These are phyloP conservation scores for Buathra laborator DNA, from an alignment of 2,888 invertebrate species.

Conservation along the genomic window DNA sequence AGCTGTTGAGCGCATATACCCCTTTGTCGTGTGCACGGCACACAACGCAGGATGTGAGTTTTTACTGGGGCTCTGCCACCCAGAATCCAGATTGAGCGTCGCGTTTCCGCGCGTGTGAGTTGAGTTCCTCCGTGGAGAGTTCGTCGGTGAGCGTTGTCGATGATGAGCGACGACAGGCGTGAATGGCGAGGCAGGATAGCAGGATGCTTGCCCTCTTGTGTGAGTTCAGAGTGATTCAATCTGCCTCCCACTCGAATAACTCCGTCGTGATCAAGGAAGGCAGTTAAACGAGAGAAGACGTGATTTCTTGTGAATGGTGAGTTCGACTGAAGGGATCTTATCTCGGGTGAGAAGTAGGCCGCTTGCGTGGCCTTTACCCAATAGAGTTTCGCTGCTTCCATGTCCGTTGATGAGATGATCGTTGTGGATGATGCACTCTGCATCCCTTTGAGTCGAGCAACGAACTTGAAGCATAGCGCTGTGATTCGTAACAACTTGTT, in stretches of 20 bases:
- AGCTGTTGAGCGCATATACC: slow-evolving; percentile 2
- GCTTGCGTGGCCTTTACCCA: slow-evolving; percentile 31
- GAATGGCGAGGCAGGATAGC: slow-evolving; percentile 40
- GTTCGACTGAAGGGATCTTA: not conserved
- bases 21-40: not conserved
- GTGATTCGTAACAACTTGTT: slow-evolving; percentile 12
- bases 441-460: too few species aligned
- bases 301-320: slow-evolving; percentile 8
- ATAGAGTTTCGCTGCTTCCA: too few species aligned
- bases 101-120: slow-evolving; percentile 37
- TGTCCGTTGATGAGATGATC: too few species aligned
- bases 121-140: slow-evolving; percentile 65
- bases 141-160: slow-evolving; percentile 48
- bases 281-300: slow-evolving; percentile 18
- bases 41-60: slow-evolving; percentile 52
- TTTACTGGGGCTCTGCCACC: slow-evolving; percentile 51
- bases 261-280: slow-evolving; percentile 33
- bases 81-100: slow-evolving; percentile 57
- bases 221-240: slow-evolving; percentile 37
- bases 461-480: too few species aligned
- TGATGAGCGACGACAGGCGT: slow-evolving; percentile 40
- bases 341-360: slow-evolving; percentile 10
- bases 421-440: too few species aligned
- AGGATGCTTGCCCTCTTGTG: slow-evolving; percentile 33
- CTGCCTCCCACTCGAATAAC: slow-evolving; percentile 57